Base-by-base conservation (phyloP, 2,797 vertebrate genomes). In the Sebastes vulpes region DNA sequence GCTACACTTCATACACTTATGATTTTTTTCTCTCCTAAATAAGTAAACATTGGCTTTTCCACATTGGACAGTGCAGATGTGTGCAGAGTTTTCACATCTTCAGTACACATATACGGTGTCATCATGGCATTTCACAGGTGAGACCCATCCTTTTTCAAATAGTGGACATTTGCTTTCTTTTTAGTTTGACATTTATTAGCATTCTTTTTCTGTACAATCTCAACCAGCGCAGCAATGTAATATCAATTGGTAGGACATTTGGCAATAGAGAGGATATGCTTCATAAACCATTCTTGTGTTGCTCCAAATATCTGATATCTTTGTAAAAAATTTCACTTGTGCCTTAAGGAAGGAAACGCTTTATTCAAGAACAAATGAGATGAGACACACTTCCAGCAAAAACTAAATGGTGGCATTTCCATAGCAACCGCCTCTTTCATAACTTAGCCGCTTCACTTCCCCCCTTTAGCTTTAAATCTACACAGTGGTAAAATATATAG, bases 401-500 rank as follows among this genome's bases (percentile, higher is more conserved):
- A 28, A 75, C 74, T 73, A 60, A 87, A 85, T 72, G 4, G 16
- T 20, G 76, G 75, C 46, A 84, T 81, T 87, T 82, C 61, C 71
- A 82, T 68, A 69, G 65, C 32, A 82, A 84, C 75, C 14, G 10
- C 64, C 58, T 81, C 71, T 16, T 61, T 70, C 56, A 63, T 25
- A 64, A 66, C 38, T 26, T 52, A 67, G 38, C 70, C 63, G 48
- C 63, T 73, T 83, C 50, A 28, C 75, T 83, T 77, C 76, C 68
- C 68, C 68, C 86, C 38, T 76, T 71, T 77, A 70, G 63, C 77
- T 93, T 87, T 67, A 75, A 89, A 95, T 95, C 82, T 94, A 95
- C 85, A 96, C 89, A 92, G 92, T 78, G 83, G 96, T 92, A 95
- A 96, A 96, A 90, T 82, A 95, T 94, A 92, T 89, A 93, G 84